phyloP scores from a whole-genome alignment of 2,888 invertebrate genomes.

The Pedicia rivosa region DNA sequence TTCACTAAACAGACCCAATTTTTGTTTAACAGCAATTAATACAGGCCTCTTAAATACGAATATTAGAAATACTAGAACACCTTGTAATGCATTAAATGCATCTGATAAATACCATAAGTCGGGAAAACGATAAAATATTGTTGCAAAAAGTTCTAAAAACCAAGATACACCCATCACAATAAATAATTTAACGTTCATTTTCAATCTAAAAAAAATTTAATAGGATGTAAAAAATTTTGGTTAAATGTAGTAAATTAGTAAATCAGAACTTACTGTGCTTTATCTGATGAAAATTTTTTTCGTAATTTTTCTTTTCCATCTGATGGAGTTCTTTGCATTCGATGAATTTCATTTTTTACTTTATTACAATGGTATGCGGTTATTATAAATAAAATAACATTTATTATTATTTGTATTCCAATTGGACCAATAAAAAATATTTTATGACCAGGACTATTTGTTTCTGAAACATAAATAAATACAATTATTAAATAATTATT shows the following conservation, averaged over 20 bases:
- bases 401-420: slow-evolving; percentile 44
- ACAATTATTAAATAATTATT: too few species aligned
- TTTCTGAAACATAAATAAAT: slow-evolving; percentile 17
- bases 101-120: slow-evolving; percentile 38
- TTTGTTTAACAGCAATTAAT: slow-evolving; percentile 38
- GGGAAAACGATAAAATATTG: slow-evolving; percentile 35
- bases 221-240: not conserved
- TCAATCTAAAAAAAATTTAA: slow-evolving; percentile 35
- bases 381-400: slow-evolving; percentile 48
- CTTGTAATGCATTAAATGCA: slow-evolving; percentile 51
- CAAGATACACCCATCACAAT: slow-evolving; percentile 67
- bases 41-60: slow-evolving; percentile 54
- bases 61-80: slow-evolving; percentile 55
- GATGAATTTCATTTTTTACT: slow-evolving; percentile 58
- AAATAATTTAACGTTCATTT: slow-evolving; percentile 56
- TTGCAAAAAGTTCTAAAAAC: slow-evolving; percentile 48
- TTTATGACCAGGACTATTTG: slow-evolving; percentile 26
- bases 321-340: slow-evolving; percentile 45
- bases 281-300: slow-evolving; percentile 43
- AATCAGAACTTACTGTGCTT: slow-evolving; percentile 41
- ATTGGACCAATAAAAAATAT: slow-evolving; percentile 50
- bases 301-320: too few species aligned
- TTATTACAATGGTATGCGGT: slow-evolving; percentile 53
- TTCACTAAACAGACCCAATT: slow-evolving; percentile 40
- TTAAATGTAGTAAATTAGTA: not conserved